phyloP scores from a whole-genome alignment of 1,140 invertebrate genomes.

The Scaptomyza pallida region DNA sequence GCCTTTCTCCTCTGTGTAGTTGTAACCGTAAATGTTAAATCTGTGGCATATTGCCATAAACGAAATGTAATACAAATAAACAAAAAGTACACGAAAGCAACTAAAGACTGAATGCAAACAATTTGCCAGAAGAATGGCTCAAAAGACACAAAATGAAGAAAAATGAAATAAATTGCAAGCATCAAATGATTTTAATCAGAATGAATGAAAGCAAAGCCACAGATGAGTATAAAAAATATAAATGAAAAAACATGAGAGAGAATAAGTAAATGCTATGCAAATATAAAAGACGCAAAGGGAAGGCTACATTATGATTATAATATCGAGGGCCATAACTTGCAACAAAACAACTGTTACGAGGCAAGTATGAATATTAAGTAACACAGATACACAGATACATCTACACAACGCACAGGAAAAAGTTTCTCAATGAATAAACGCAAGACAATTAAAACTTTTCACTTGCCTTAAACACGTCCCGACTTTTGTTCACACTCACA shows the following conservation, averaged over 20 bases:
- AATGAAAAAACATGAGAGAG: not conserved
- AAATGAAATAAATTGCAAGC: conserved; percentile 33
- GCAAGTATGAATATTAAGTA: conserved; percentile 54
- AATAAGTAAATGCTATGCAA: conserved; percentile 54
- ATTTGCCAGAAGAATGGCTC: conserved; percentile 55
- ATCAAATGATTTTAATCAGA: conserved; percentile 73
- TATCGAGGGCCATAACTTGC: conserved; percentile 54
- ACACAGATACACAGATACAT: conserved; percentile 23
- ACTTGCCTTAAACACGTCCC: conserved; percentile 56
- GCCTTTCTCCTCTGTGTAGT: conserved; percentile 1
- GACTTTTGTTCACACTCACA: no score
- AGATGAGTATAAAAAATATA: conserved; percentile 31
- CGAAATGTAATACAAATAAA: conserved; percentile 66
- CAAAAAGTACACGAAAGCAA: conserved; percentile 10
- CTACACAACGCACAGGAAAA: no score
- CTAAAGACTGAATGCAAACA: conserved; percentile 39
- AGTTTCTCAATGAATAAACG: conserved; percentile 77
- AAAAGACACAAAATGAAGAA: conserved; percentile 16
- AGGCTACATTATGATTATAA: conserved; percentile 56
- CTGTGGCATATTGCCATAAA: conserved; percentile 48
- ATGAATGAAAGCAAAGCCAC: conserved; percentile 32
- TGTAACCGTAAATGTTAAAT: conserved; percentile 29
- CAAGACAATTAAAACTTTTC: conserved; percentile 77
- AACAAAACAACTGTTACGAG: conserved; percentile 45
- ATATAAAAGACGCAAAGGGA: conserved; percentile 62